Base-by-base conservation (phyloP, 2,888 invertebrate genomes). In the Chloromyia formosa region DNA sequence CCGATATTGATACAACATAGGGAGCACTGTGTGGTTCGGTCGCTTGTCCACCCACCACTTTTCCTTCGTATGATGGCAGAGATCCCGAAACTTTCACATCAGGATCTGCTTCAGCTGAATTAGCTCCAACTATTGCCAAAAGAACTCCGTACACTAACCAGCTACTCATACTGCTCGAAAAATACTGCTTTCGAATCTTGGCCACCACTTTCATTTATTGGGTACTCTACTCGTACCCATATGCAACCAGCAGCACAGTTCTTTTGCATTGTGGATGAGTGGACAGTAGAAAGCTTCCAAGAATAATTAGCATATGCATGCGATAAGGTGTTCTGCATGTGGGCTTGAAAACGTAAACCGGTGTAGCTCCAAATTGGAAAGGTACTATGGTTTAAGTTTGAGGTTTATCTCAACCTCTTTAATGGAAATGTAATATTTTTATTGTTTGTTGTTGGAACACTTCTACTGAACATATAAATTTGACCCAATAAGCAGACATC, bases 21-120 rank as follows among this genome's bases (percentile, higher is more conserved):
- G 77, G 77, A 27, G 75, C 76, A 61, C 49, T 40, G 53, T 76
- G 56, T 10, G 35, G 74, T 20, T 62, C 49, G 1, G 77, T 76
- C 45, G 75, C 73, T n/a, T n/a, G 42, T 10, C 77, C 78, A 22
- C 77, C 77, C 58, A 78, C 73, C 42, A 78, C n/a, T 20, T 77
- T 62, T 23, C 53, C 69, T 35, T 4, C 27, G 27, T 35, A 35
- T 7, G 27, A 35, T 2, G 7, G 27, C 27, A 2, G 27, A 35
- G 27, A 35, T 35, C 27, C 27, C 7, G 27, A 4, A n/a, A n/a
- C n/a, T n/a, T n/a, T n/a, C n/a, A n/a, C n/a, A 2, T 35, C 3
- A 35, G 27, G 27, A 35, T 49, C 49, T n/a, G 12, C 12, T 49
- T 49, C 49, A 49, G 10, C 16, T 2, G 49, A 12, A 3, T 7